Conservation (phyloP, 1,140 invertebrate species). For the Sitodiplosis mosellana region DNA sequence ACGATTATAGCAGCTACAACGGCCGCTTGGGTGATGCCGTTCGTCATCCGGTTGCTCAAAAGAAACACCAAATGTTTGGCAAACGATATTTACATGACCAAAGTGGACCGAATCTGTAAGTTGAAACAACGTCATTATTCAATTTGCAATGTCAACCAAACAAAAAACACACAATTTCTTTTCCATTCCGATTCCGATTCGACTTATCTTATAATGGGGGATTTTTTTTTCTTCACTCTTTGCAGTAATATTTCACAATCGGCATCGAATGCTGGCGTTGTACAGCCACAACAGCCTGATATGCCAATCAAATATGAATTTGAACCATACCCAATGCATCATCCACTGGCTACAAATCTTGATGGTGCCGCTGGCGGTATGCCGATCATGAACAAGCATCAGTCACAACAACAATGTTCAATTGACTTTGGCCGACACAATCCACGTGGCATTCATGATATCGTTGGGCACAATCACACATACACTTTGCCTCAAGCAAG, state of each 20-base stretch:
- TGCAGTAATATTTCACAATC: slow-evolving; percentile 9
- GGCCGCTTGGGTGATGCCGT: slow-evolving; percentile 18
- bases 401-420: slow-evolving; percentile 35
- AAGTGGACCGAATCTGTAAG: slow-evolving; percentile 4
- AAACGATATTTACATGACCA: slow-evolving; percentile 59
- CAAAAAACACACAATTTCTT: too few species aligned
- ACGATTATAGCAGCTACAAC: slow-evolving; percentile 53
- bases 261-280: slow-evolving; percentile 4
- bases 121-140: neutral
- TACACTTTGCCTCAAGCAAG: slow-evolving; percentile 59
- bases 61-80: slow-evolving; percentile 83
- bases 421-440: slow-evolving; percentile 46
- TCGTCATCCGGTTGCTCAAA: slow-evolving; percentile 55
- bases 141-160: too few species aligned
- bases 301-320: slow-evolving; percentile 41
- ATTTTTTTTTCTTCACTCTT: neutral
- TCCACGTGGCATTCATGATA: slow-evolving; percentile 32
- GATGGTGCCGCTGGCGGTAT: slow-evolving; percentile 25
- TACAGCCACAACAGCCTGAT: slow-evolving; percentile 23
- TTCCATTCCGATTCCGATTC: too few species aligned
- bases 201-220: too few species aligned
- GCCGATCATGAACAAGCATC: slow-evolving; percentile 28
- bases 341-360: slow-evolving; percentile 4
- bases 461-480: slow-evolving; percentile 66
- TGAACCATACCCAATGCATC: slow-evolving; percentile 24